These are phyloP conservation scores for Chondrilla cf. caribensis DNA, from an alignment of 37 sponge, comb jelly and placozoan genomes.

Conservation along the genomic window DNA sequence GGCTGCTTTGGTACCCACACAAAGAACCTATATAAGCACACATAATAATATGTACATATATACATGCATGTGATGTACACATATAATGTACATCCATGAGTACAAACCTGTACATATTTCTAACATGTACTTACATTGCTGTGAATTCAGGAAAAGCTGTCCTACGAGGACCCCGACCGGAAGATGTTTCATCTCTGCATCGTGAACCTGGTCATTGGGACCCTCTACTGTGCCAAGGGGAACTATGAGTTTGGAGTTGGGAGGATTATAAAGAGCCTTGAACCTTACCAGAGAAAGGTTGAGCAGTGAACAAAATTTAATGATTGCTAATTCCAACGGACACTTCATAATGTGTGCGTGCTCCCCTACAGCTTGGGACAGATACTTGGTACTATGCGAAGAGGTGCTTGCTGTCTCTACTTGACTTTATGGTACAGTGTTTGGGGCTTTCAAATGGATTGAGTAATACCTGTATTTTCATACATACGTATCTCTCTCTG, in stretches of 20 bases:
- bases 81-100: no score
- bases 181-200: conserved; percentile 96
- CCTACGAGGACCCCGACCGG: conserved; percentile 94
- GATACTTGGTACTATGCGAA: conserved; percentile 99
- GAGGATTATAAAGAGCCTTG: conserved; percentile 94
- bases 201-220: conserved; percentile 98
- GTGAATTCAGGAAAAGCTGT: conserved; percentile 67
- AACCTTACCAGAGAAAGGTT: conserved; percentile 97
- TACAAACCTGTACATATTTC: no score
- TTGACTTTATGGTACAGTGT: conserved; percentile 90
- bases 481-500: conserved; percentile 3
- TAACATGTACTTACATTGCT: neutral
- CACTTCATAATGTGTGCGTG: neutral
- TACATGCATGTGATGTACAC: no score
- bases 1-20: no score
- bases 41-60: no score
- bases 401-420: conserved; percentile 88
- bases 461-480: no score
- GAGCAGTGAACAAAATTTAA: neutral
- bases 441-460: neutral
- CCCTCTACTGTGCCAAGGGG: conserved; percentile 95
- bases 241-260: conserved; percentile 98
- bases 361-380: conserved; percentile 74
- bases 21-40: no score
- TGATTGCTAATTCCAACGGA: no score